Evolutionary conservation across 2,113 vertebrate genomes (phyloP).

Genomic region (Mastomys coucha): DNA sequence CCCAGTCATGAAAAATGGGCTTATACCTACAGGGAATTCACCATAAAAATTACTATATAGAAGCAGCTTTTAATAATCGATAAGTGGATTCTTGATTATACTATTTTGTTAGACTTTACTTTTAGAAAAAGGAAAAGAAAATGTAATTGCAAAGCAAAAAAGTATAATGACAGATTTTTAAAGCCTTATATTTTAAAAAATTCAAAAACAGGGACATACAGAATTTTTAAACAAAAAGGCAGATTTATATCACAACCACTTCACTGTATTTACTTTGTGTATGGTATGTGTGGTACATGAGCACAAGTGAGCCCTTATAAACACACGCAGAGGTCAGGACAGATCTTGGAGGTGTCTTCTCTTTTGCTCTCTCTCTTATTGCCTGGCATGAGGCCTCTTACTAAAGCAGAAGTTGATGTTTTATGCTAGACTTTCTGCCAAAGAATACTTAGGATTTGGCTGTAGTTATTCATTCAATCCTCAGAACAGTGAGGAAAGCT

Average conservation of each 20-base stretch:
- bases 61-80: slow-evolving; percentile 43
- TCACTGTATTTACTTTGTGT: neutral
- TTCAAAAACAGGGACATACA: slow-evolving; percentile 18
- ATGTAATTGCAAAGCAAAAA: slow-evolving; percentile 39
- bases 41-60: slow-evolving; percentile 69
- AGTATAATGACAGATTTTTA: neutral
- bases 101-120: slow-evolving; percentile 58
- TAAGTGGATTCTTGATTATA: slow-evolving; percentile 62
- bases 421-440: neutral
- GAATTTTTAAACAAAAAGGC: slow-evolving; percentile 4
- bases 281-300: neutral
- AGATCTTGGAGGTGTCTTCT: neutral
- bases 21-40: slow-evolving; percentile 67
- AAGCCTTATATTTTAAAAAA: neutral
- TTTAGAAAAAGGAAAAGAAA: neutral
- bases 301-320: neutral
- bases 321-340: neutral
- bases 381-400: neutral
- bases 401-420: too few species aligned
- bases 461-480: neutral
- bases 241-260: neutral
- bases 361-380: neutral
- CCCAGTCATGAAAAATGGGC: slow-evolving; percentile 80
- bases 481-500: neutral
- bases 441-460: neutral